These are phyloP conservation scores for Acomys russatus DNA, from an alignment of 2,797 vertebrate species.

Conservation along the genomic window DNA sequence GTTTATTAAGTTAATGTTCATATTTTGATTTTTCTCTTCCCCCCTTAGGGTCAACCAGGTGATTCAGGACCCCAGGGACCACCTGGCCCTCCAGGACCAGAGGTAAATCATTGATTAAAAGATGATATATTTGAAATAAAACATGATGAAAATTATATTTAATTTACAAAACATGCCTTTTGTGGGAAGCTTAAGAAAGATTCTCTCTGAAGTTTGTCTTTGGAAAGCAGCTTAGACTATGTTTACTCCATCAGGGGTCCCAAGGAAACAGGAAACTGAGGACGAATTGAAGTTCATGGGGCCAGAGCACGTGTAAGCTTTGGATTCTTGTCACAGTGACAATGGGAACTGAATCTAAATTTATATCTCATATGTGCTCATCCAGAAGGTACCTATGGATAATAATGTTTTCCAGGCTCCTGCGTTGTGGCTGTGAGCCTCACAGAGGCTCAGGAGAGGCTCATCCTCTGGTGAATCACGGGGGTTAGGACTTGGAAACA, in stretches of 20 bases:
- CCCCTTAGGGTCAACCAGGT: conserved; percentile 91
- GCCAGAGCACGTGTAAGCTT: background rate
- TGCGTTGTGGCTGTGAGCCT: background rate
- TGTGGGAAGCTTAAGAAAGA: background rate
- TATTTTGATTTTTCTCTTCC: background rate
- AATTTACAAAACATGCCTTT: conserved; percentile 46
- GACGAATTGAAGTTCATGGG: background rate
- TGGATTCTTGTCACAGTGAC: background rate
- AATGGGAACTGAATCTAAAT: background rate
- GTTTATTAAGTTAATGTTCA: conserved; percentile 64
- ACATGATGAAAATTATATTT: conserved; percentile 34
- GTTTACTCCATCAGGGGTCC: background rate
- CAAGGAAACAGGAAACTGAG: conserved; percentile 13
- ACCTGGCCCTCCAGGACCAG: conserved; percentile 91
- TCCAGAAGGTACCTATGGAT: background rate
- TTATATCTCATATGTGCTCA: background rate
- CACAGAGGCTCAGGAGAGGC: background rate
- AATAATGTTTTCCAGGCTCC: background rate
- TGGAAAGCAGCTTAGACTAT: conserved; percentile 38
- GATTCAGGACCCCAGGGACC: conserved; percentile 91
- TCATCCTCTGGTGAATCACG: background rate
- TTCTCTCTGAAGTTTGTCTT: conserved; percentile 32
- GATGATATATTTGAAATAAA: conserved; percentile 60
- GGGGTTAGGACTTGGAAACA: background rate
- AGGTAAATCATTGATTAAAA: conserved; percentile 88